Conservation (phyloP, 1,140 invertebrate species). For the Papilio aristodemus region DNA sequence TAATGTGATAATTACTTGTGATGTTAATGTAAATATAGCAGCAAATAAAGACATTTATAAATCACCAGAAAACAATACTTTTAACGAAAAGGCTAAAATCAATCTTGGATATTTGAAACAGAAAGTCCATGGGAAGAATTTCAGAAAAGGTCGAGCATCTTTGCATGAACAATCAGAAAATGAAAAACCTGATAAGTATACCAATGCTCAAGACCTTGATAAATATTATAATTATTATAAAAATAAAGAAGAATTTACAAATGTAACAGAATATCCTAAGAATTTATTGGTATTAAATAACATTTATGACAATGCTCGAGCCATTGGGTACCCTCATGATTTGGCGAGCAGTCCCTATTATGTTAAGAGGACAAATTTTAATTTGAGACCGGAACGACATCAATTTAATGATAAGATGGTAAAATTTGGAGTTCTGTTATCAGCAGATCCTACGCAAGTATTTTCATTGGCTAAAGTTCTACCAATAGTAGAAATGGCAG, state of each 20-base stretch:
- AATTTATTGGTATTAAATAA: slow-evolving; percentile 55
- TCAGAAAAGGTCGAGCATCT: slow-evolving; percentile 45
- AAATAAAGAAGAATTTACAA: slow-evolving; percentile 50
- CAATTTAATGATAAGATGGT: slow-evolving; percentile 73
- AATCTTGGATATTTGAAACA: slow-evolving; percentile 35
- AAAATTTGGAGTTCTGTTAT: slow-evolving; percentile 85
- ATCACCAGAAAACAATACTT: slow-evolving; percentile 37
- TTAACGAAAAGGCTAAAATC: slow-evolving; percentile 36
- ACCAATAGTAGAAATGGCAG: slow-evolving; percentile 87
- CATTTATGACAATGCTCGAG: slow-evolving; percentile 78
- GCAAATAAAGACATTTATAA: slow-evolving; percentile 42
- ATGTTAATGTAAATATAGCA: slow-evolving; percentile 65
- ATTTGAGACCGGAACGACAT: slow-evolving; percentile 58
- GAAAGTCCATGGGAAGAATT: slow-evolving; percentile 42
- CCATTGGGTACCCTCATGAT: slow-evolving; percentile 72
- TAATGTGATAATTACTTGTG: slow-evolving; percentile 76
- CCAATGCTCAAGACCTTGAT: slow-evolving; percentile 46
- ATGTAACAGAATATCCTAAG: slow-evolving; percentile 43
- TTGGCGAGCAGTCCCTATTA: slow-evolving; percentile 59
- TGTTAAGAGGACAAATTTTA: slow-evolving; percentile 69
- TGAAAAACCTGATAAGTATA: slow-evolving; percentile 57
- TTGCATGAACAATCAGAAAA: slow-evolving; percentile 46
- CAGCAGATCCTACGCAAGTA: slow-evolving; percentile 82
- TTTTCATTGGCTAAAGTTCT: slow-evolving; percentile 86
- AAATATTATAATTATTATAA: slow-evolving; percentile 61